phyloP scores from a whole-genome alignment of 1,140 invertebrate species.

The Onthophagus taurus region DNA sequence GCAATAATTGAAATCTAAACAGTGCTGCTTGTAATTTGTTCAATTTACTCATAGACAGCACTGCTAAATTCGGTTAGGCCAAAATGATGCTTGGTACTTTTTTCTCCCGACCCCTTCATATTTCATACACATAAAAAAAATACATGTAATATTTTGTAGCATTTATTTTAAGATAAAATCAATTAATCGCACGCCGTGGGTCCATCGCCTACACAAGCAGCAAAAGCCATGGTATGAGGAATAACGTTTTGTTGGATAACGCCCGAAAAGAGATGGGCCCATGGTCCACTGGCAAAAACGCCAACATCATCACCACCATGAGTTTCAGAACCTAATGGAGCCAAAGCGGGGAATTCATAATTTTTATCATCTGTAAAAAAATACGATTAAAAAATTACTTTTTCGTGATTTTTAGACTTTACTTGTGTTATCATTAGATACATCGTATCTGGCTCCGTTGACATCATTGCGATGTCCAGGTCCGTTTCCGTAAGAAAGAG shows the following conservation, averaged over 20 bases:
- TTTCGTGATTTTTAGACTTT: constrained; percentile 17
- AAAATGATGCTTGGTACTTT: too few species aligned
- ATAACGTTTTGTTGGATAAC: constrained; percentile 61
- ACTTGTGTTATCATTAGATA: constrained; percentile 36
- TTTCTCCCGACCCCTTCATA: too few species aligned
- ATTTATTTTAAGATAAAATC: too few species aligned
- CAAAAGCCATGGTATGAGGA: constrained; percentile 57
- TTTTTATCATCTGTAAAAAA: constrained; percentile 22
- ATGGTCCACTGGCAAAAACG: constrained; percentile 52
- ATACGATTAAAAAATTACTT: too few species aligned
- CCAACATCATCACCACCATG: constrained; percentile 55
- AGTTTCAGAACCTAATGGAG: constrained; percentile 42
- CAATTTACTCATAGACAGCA: too few species aligned
- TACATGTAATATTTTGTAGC: too few species aligned
- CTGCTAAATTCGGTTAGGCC: too few species aligned
- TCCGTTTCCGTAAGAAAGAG: not conserved
- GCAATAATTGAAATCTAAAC: too few species aligned
- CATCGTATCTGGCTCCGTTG: constrained; percentile 33
- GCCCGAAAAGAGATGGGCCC: constrained; percentile 57
- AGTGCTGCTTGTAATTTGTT: too few species aligned
- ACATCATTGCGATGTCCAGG: constrained; percentile 16
- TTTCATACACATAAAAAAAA: too few species aligned
- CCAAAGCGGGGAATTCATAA: constrained; percentile 42
- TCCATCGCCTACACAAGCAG: constrained; percentile 50
- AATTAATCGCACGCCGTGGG: constrained; percentile 40